Conservation (phyloP, 2,113 vertebrate species). For the Gavialis gangeticus region DNA sequence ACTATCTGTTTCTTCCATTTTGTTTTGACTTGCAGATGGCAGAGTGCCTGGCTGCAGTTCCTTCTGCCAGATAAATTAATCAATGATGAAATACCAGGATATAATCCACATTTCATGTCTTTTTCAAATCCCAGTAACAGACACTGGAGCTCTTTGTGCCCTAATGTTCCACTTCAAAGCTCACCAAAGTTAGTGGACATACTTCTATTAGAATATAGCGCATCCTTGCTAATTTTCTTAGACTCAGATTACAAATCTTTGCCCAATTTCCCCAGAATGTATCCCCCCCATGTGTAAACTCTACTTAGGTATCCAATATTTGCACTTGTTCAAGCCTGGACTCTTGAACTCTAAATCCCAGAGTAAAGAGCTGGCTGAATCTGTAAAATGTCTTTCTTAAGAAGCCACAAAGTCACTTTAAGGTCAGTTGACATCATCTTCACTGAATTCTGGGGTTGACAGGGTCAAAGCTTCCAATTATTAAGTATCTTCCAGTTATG, state of each 20-base stretch:
- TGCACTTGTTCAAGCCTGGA: background rate
- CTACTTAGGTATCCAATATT: background rate
- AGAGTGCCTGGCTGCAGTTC: background rate
- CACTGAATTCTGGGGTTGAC: background rate
- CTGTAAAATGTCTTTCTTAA: background rate
- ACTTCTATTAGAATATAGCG: background rate
- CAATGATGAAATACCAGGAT: background rate
- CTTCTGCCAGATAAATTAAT: background rate
- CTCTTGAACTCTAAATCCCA: background rate
- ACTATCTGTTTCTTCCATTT: background rate
- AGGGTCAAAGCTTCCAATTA: background rate
- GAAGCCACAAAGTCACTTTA: background rate
- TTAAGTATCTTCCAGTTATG: background rate
- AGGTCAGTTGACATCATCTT: background rate
- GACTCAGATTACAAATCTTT: background rate
- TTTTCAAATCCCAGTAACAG: background rate
- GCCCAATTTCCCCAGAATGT: background rate
- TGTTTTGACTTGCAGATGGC: background rate
- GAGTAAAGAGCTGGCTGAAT: background rate
- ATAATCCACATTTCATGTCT: background rate
- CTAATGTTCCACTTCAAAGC: background rate
- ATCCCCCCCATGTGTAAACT: background rate
- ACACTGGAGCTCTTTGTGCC: background rate
- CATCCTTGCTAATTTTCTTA: background rate
- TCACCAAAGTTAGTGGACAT: background rate